Base-by-base conservation (phyloP, 2,797 vertebrate species). In the Cryptoprocta ferox region DNA sequence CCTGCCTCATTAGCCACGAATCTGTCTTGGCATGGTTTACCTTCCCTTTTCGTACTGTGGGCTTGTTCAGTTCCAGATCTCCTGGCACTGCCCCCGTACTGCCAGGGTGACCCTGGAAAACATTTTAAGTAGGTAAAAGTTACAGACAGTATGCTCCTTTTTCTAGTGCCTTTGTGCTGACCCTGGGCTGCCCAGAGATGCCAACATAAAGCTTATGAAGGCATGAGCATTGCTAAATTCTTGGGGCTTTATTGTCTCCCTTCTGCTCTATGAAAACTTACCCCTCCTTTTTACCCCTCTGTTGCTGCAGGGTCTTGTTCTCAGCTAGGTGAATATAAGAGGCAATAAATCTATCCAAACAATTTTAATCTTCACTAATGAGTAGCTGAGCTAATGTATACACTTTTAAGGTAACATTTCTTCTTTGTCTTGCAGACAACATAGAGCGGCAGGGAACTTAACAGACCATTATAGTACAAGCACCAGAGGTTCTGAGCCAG, bases 1-100 rank as follows among this genome's bases (percentile, higher is more conserved):
- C 26, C 95, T 94, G 94, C 80, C 73, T 95, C 94, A 91, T 95
- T 95, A 97, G 84, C 81, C 76, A 37, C 0, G 5, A 2, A 26
- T 76, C 32, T 6, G 7, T 61, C 86, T 83, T 95, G 96, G 95
- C 94, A 26, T 18, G 18, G 37, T 32, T 79, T 59, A 21, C 78
- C 21, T 92, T 90, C 53, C 85, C 68, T 83, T 82, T 82, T 82
- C 63, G n/a, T 15, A 11, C 37, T 9, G 8, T 24, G 61, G 26
- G 30, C 50, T 42, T 56, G 16, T 61, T n/a, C 63, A 76, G 50
- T 85, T 86, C 50, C 48, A 61, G 50, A 66, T 92, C 81, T 56
- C 53, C 32, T 97, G 93, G 91, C 42, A 53, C 48, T 81, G 28
- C 16, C 73, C 19, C 50, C 12, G 3, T 63, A n/a, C 50, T 70